A percentile compares a stretch with the other conserved stretches of the same genome.
Conservation (phyloP, 2,888 invertebrate genomes). For the Tryphoninae sp. region DNA sequence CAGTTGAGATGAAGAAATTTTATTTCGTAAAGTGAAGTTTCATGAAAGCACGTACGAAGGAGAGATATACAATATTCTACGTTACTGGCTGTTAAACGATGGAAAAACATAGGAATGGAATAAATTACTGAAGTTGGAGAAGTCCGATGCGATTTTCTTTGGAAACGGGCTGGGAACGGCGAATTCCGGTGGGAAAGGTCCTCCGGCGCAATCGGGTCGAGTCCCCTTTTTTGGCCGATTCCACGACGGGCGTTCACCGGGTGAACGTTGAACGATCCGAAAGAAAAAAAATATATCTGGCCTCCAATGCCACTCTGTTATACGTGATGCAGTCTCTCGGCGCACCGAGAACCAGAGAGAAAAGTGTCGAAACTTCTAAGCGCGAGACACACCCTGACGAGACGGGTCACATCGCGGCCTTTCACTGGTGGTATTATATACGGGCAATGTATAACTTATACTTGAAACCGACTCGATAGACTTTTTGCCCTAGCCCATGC, state of each 20-base stretch:
- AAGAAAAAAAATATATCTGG: conserved; percentile 33
- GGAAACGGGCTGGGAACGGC: not conserved
- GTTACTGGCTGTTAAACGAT: not conserved
- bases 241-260: not conserved
- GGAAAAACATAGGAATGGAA: conserved; percentile 5
- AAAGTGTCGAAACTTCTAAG: conserved; percentile 64
- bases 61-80: not conserved
- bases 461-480: conserved; percentile 20
- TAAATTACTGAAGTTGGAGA: conserved; percentile 12
- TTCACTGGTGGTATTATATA: conserved; percentile 66
- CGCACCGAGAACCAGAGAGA: conserved; percentile 39
- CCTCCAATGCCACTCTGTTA: conserved; percentile 25
- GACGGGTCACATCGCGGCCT: conserved; percentile 67
- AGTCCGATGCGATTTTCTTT: conserved; percentile 22
- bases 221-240: conserved; percentile 48
- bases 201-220: conserved; percentile 29
- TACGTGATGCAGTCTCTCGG: conserved; percentile 7
- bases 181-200: conserved; percentile 39
- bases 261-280: conserved; percentile 21
- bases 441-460: conserved; percentile 6
- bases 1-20: conserved; percentile 17
- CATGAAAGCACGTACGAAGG: not conserved
- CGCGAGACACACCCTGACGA: conserved; percentile 63
- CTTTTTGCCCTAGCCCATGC: conserved; percentile 21
- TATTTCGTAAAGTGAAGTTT: conserved; percentile 27